Evolutionary conservation across 1,140 invertebrate species (phyloP).

Genomic region (Drosophila bipectinata): DNA sequence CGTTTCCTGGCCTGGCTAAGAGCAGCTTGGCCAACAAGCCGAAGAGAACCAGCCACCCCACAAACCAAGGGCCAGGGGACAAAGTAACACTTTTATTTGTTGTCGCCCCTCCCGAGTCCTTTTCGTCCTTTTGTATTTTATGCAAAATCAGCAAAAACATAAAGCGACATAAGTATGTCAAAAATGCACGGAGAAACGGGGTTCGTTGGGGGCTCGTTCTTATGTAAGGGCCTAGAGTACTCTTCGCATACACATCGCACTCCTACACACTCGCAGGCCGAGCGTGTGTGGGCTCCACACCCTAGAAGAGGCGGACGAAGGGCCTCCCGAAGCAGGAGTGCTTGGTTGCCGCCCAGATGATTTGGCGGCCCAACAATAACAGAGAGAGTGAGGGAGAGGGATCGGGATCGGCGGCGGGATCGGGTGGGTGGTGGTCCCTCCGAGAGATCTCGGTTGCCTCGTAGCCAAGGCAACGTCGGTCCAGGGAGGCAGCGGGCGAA

Average conservation of each 20-base stretch:
- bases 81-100: slow-evolving; percentile 54
- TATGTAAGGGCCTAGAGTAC: slow-evolving; percentile 79
- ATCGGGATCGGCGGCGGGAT: slow-evolving; percentile 4
- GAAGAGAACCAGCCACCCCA: slow-evolving; percentile 27
- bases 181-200: slow-evolving; percentile 58
- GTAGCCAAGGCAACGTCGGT: slow-evolving; percentile 76
- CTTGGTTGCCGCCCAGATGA: slow-evolving; percentile 81
- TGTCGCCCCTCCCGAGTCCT: slow-evolving; percentile 16
- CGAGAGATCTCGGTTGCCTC: slow-evolving; percentile 38
- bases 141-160: slow-evolving; percentile 82
- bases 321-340: slow-evolving; percentile 69
- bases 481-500: slow-evolving; percentile 49
- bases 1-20: slow-evolving; percentile 57
- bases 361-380: slow-evolving; percentile 58
- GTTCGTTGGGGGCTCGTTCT: slow-evolving; percentile 60
- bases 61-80: slow-evolving; percentile 11
- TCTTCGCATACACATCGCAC: slow-evolving; percentile 44
- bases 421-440: slow-evolving; percentile 10
- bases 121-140: slow-evolving; percentile 21
- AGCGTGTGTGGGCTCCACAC: slow-evolving; percentile 30
- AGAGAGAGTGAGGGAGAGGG: slow-evolving; percentile 10
- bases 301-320: slow-evolving; percentile 51
- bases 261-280: slow-evolving; percentile 38
- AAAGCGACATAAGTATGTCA: slow-evolving; percentile 82
- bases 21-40: slow-evolving; percentile 34